Evolutionary conservation across 2,113 vertebrate genomes (phyloP).

Genomic region (Megaleporinus macrocephalus): DNA sequence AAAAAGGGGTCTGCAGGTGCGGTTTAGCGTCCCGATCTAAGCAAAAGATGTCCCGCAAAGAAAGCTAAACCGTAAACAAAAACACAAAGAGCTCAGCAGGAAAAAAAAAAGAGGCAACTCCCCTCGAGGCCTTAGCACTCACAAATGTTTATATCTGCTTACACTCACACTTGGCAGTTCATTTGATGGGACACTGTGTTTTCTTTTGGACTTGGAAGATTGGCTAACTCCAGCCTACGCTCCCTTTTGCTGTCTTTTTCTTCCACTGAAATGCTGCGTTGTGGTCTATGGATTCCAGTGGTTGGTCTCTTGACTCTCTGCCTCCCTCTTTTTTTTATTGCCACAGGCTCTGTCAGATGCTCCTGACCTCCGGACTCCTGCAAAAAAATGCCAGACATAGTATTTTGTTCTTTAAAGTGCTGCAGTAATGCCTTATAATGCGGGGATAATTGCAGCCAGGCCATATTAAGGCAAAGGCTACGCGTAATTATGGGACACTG

Average conservation of each 20-base stretch:
- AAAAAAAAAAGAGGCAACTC: not conserved
- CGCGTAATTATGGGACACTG: slow-evolving; percentile 50
- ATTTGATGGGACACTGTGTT: slow-evolving; percentile 3
- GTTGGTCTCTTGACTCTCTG: not conserved
- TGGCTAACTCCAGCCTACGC: not conserved
- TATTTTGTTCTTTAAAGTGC: slow-evolving; percentile 28
- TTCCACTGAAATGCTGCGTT: not conserved
- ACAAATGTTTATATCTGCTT: slow-evolving; percentile 16
- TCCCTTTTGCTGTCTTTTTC: slow-evolving; percentile 19
- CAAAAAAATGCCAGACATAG: slow-evolving; percentile 13
- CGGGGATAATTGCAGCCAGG: slow-evolving; percentile 65
- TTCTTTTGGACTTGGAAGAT: not conserved
- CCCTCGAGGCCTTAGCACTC: not conserved
- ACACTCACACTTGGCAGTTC: slow-evolving; percentile 10
- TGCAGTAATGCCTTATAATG: slow-evolving; percentile 52
- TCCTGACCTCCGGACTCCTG: slow-evolving; percentile 23
- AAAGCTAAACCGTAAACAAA: slow-evolving; percentile 1
- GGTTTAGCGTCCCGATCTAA: not conserved
- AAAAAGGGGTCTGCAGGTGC: not conserved
- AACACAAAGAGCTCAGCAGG: not conserved
- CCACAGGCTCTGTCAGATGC: slow-evolving; percentile 8
- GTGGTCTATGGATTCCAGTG: not conserved
- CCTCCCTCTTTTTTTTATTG: not conserved
- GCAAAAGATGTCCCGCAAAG: slow-evolving; percentile 22
- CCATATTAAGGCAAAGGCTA: slow-evolving; percentile 44